Percentiles rank a stretch among this genome's conserved stretches.
Conservation (phyloP, 2,113 vertebrate genomes). For the Seriola quinqueradiata region DNA sequence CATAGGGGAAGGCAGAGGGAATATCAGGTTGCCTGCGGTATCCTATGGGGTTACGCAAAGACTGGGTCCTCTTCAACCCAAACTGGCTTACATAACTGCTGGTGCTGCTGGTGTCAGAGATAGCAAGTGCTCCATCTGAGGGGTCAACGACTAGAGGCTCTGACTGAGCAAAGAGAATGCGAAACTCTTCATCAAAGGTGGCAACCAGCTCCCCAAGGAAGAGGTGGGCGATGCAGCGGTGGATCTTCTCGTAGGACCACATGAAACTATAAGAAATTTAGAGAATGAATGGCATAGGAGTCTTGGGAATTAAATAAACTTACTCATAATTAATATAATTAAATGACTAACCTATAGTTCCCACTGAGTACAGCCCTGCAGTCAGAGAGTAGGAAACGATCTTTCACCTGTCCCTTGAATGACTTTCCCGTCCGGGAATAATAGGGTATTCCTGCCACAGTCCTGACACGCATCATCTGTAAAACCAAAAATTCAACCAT, state of each 20-base stretch:
- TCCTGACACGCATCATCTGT: slow-evolving; percentile 96
- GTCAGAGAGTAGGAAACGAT: slow-evolving; percentile 95
- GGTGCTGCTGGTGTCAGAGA: slow-evolving; percentile 72
- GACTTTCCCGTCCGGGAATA: slow-evolving; percentile 94
- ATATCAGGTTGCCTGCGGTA: slow-evolving; percentile 80
- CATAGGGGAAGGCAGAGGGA: slow-evolving; percentile 82
- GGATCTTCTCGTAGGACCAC: slow-evolving; percentile 99
- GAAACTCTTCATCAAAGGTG: slow-evolving; percentile 97
- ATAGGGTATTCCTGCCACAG: slow-evolving; percentile 93
- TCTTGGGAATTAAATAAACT: neutral
- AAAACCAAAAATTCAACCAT: slow-evolving; percentile 43
- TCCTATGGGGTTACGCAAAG: slow-evolving; percentile 83
- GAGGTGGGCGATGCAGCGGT: slow-evolving; percentile 96
- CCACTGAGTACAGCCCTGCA: slow-evolving; percentile 96
- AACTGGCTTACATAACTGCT: slow-evolving; percentile 80
- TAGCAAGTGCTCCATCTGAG: slow-evolving; percentile 77
- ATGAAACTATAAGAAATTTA: slow-evolving; percentile 89
- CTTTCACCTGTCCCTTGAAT: slow-evolving; percentile 96
- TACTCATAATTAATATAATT: neutral
- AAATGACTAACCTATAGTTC: slow-evolving; percentile 91
- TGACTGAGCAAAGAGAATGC: slow-evolving; percentile 96
- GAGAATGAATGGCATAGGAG: neutral
- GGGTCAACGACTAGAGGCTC: slow-evolving; percentile 92
- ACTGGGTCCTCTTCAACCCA: slow-evolving; percentile 84
- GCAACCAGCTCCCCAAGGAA: slow-evolving; percentile 96